Evolutionary conservation across 2,888 invertebrate genomes (phyloP).

Genomic region (Graphium colonna): DNA sequence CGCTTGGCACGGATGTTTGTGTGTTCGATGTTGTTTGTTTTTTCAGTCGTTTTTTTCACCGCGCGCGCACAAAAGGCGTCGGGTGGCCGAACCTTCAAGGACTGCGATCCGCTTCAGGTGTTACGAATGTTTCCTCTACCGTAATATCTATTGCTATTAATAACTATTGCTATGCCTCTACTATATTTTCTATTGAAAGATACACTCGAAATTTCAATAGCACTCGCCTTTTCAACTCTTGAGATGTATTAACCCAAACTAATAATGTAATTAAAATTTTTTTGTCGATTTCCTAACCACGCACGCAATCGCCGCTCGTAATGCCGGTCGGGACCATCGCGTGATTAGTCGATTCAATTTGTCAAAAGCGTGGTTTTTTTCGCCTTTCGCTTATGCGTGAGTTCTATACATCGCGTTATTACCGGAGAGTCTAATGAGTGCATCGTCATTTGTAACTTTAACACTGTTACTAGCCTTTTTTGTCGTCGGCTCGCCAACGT

Average conservation of each 20-base stretch:
- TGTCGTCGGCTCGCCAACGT: constrained; percentile 27
- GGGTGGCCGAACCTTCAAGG: constrained; percentile 73
- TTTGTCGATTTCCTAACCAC: background rate
- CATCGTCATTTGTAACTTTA: constrained; percentile 56
- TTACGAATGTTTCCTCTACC: constrained; percentile 31
- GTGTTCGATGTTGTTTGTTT: constrained; percentile 41
- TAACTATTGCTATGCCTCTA: constrained; percentile 12
- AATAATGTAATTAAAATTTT: background rate
- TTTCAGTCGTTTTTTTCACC: constrained; percentile 48
- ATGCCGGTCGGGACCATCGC: constrained; percentile 25
- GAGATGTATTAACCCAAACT: background rate
- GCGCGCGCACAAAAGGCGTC: constrained; percentile 55
- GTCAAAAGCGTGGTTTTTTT: constrained; percentile 62
- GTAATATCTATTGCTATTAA: constrained; percentile 14
- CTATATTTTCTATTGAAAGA: constrained; percentile 5
- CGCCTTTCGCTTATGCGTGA: constrained; percentile 37
- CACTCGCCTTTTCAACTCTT: background rate
- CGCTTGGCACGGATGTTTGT: constrained; percentile 44
- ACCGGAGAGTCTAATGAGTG: constrained; percentile 50
- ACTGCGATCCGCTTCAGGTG: constrained; percentile 65
- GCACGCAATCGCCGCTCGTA: background rate
- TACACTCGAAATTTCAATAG: background rate
- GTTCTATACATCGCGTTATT: constrained; percentile 49
- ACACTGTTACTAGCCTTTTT: constrained; percentile 40
- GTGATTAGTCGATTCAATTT: constrained; percentile 61